Conservation (phyloP, 2,888 invertebrate genomes). For the Epinotia nisella region DNA sequence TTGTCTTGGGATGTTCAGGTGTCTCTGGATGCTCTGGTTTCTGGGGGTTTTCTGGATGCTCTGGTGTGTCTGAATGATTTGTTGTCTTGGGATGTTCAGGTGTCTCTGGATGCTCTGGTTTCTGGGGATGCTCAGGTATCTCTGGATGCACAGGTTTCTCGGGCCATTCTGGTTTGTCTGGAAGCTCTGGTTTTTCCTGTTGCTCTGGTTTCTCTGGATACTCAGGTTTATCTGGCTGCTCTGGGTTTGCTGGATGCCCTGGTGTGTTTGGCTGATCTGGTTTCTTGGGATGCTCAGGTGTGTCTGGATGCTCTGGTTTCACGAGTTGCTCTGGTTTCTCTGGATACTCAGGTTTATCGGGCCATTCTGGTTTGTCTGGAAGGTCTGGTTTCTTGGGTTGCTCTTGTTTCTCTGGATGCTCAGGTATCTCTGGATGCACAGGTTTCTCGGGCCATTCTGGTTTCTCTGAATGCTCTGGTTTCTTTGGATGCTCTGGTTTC, state of each 20-base stretch:
- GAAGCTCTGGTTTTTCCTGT: constrained; percentile 5
- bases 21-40: background rate
- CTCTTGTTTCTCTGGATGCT: background rate
- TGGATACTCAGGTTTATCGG: background rate
- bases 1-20: no score
- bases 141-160: constrained; percentile 2
- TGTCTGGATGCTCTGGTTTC: background rate
- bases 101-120: background rate
- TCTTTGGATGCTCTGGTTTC: background rate
- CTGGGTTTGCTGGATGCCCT: background rate
- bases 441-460: background rate
- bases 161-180: constrained; percentile 2
- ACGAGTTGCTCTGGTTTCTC: background rate
- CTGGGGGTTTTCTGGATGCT: constrained; percentile 1
- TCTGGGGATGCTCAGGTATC: background rate
- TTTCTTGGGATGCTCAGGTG: background rate
- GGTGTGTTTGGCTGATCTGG: background rate
- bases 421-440: background rate
- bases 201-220: background rate
- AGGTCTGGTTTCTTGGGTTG: background rate
- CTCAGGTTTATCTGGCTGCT: background rate
- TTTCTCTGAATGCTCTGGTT: background rate
- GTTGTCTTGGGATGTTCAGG: no score
- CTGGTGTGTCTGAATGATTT: background rate
- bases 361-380: background rate